Base-by-base conservation (phyloP, 2,797 vertebrate genomes). In the Poliocrania exsul region DNA sequence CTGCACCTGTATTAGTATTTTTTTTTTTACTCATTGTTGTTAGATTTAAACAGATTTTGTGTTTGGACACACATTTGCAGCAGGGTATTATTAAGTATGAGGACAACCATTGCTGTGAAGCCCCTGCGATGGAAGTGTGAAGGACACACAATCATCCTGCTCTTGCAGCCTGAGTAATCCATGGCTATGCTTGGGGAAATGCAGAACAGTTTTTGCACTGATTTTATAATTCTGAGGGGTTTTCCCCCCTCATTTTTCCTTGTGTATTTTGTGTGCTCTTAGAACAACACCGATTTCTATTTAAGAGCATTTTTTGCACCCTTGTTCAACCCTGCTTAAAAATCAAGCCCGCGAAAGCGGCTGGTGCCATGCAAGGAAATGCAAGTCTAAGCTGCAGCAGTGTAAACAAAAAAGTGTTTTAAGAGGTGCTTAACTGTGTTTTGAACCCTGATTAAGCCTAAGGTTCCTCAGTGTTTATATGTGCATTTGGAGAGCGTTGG, bases 391-490 rank as follows among this genome's bases (percentile, higher is more conserved):
- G 74, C 75, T 95, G 95, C 92, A 92, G 85, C 62, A 88, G 58
- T 44, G 92, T 94, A 96, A 97, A 95, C 95, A 96, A 90, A 96
- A 89, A 95, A 66, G 89, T 96, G 92, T 95, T 97, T 96, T 95
- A 96, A 95, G 93, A 96, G 89, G 87, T 93, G 91, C 93, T 94
- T 95, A 95, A 69, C 95, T 95, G 60, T 90, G 35, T 94, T 96
- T 95, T 93, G 92, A 95, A 96, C 81, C 87, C 91, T 72, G 95
- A 88, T 94, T 91, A 93, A 86, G 95, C 92, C 85, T 88, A 75
- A 90, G 91, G 91, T 96, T 96, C 38, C 90, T 81, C 87, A 24
- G 92, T 88, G 91, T 96, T 97, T 97, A 97, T 94, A 96, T 91
- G 96, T 91, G 91, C 95, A 73, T 96, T 96, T 61, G 87, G 93